Evolutionary conservation across 2,113 vertebrate genomes (phyloP).

Genomic region (Cromileptes altivelis): DNA sequence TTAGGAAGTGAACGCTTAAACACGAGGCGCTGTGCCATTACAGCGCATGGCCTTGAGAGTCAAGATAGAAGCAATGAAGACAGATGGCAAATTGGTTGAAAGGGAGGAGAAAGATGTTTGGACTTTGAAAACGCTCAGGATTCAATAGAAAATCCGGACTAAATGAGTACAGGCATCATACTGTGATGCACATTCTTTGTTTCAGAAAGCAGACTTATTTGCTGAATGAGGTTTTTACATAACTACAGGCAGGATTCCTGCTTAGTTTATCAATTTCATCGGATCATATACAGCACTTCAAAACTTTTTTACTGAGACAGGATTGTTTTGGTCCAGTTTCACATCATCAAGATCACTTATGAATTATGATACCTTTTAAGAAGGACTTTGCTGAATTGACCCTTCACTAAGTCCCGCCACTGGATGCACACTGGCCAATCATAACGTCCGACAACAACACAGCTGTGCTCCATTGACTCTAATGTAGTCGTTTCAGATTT

Average conservation of each 20-base stretch:
- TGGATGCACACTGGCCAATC: too few species aligned
- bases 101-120: slow-evolving; percentile 36
- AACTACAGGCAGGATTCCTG: not conserved
- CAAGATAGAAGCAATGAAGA: slow-evolving; percentile 42
- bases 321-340: not conserved
- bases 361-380: not conserved
- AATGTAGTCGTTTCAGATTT: too few species aligned
- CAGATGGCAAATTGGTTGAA: slow-evolving; percentile 53
- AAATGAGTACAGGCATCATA: slow-evolving; percentile 39
- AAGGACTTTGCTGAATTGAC: not conserved
- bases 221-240: slow-evolving; percentile 13
- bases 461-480: too few species aligned
- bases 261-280: not conserved
- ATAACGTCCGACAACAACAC: too few species aligned
- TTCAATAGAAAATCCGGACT: not conserved
- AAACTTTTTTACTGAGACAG: not conserved
- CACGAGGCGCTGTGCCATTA: slow-evolving; percentile 27
- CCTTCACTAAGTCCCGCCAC: too few species aligned
- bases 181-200: slow-evolving; percentile 27
- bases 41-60: slow-evolving; percentile 41
- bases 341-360: not conserved
- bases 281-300: not conserved
- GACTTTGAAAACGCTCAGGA: slow-evolving; percentile 35
- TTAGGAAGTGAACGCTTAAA: slow-evolving; percentile 67
- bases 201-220: slow-evolving; percentile 31